Percentiles rank a stretch among this genome's conserved stretches.
Evolutionary conservation across 2,797 vertebrate genomes (phyloP).

Genomic region (Ataeniobius toweri): DNA sequence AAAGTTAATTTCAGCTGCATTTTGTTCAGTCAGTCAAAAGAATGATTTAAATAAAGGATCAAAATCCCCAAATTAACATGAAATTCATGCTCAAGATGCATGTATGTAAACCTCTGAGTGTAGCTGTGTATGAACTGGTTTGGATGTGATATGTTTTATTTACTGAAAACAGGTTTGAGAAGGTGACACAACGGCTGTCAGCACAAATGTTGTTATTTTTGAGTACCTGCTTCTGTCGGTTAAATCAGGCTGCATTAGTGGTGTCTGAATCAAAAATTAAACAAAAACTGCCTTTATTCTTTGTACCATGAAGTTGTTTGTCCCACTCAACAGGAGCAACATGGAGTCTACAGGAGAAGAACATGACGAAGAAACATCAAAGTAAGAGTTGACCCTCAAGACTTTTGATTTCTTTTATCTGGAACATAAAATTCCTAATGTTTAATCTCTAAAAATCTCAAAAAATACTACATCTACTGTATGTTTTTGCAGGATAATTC

Average conservation of each 20-base stretch:
- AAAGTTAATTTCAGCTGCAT: background rate
- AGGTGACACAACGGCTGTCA: background rate
- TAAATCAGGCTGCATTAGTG: background rate
- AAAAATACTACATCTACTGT: background rate
- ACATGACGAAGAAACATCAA: slow-evolving; percentile 41
- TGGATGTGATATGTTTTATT: background rate
- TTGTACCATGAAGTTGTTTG: background rate
- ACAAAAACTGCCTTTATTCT: background rate
- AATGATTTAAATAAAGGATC: background rate
- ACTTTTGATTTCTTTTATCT: background rate
- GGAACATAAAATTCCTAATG: background rate
- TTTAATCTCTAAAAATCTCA: background rate
- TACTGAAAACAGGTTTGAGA: slow-evolving; percentile 6
- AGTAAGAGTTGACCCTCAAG: slow-evolving; percentile 40
- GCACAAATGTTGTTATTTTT: background rate
- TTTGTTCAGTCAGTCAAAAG: background rate
- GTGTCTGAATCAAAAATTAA: background rate
- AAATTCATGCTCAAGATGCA: background rate
- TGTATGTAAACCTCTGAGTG: background rate
- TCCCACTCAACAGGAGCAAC: slow-evolving; percentile 15
- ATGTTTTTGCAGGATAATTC: slow-evolving; percentile 13
- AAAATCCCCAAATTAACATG: background rate
- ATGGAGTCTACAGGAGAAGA: slow-evolving; percentile 64
- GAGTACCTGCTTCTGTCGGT: too few relatives aligned
- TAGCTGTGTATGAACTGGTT: background rate